Evolutionary conservation across 2,797 vertebrate genomes (phyloP).

Genomic region (Neosilurus mollespiculum): DNA sequence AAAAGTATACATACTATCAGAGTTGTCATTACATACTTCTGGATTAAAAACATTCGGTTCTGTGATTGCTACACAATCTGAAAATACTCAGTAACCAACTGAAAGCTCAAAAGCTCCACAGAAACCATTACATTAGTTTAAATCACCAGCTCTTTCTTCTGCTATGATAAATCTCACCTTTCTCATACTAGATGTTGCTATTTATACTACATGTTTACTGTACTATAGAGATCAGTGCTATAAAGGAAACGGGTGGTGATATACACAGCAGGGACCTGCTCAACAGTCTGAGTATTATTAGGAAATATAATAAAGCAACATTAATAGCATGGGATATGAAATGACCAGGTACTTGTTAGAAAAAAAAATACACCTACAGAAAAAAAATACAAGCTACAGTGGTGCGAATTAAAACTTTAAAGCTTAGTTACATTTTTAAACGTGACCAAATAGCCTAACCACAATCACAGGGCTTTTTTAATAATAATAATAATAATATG

Average conservation of each 20-base stretch:
- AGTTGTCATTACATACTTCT: not conserved
- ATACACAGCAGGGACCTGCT: no score
- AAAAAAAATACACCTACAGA: no score
- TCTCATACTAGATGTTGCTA: not conserved
- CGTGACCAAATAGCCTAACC: no score
- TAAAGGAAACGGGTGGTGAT: no score
- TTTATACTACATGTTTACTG: no score
- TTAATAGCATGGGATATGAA: not conserved
- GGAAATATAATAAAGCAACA: not conserved
- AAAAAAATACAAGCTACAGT: no score
- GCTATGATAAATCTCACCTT: not conserved
- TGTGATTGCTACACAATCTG: not conserved
- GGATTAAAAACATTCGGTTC: no score
- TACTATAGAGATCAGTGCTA: no score
- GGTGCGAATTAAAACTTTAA: not conserved
- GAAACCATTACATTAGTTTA: not conserved
- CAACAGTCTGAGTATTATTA: not conserved
- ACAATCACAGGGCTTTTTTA: not conserved
- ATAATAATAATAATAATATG: no score
- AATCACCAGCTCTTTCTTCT: not conserved
- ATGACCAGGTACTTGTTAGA: not conserved
- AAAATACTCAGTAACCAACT: not conserved
- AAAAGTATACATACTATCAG: not conserved
- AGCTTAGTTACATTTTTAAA: not conserved
- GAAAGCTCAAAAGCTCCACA: not conserved